These are phyloP conservation scores for Bambusicola thoracicus DNA, from an alignment of 2,113 vertebrate species.

Conservation along the genomic window DNA sequence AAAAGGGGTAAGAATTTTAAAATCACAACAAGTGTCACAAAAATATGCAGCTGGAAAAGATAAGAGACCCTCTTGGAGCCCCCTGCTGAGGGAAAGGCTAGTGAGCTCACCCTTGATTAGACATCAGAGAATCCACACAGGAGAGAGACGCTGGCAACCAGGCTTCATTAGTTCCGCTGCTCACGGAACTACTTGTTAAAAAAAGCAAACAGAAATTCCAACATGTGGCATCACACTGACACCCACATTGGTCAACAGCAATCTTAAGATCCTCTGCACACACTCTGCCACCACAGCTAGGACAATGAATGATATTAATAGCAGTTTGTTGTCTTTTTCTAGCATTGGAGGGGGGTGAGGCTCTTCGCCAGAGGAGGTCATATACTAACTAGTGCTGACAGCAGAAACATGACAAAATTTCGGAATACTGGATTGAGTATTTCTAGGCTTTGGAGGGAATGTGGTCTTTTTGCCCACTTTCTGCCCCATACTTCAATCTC, in stretches of 20 bases:
- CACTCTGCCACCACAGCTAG: constrained; percentile 17
- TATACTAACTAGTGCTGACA: neutral
- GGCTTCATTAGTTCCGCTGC: constrained; percentile 71
- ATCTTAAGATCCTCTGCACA: constrained; percentile 36
- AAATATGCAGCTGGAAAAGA: constrained; percentile 31
- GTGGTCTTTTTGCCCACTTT: constrained; percentile 33
- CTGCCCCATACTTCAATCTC: neutral
- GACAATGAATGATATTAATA: neutral
- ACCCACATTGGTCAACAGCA: constrained; percentile 58
- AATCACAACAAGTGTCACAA: constrained; percentile 10
- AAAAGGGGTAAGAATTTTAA: constrained; percentile 13
- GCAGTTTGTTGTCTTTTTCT: neutral
- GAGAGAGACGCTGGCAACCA: constrained; percentile 69
- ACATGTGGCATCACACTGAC: constrained; percentile 40
- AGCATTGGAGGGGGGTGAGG: neutral
- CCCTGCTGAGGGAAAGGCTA: constrained; percentile 55
- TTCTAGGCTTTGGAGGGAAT: constrained; percentile 61
- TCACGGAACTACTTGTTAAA: constrained; percentile 65
- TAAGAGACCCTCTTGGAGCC: constrained; percentile 42
- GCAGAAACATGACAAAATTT: neutral
- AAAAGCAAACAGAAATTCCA: constrained; percentile 71
- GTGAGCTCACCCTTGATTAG: constrained; percentile 69
- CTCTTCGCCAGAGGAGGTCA: constrained; percentile 40
- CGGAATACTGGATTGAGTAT: neutral
- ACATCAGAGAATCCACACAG: constrained; percentile 73